Evolutionary conservation across 2,888 invertebrate species (phyloP).

Genomic region (Luperina testacea): DNA sequence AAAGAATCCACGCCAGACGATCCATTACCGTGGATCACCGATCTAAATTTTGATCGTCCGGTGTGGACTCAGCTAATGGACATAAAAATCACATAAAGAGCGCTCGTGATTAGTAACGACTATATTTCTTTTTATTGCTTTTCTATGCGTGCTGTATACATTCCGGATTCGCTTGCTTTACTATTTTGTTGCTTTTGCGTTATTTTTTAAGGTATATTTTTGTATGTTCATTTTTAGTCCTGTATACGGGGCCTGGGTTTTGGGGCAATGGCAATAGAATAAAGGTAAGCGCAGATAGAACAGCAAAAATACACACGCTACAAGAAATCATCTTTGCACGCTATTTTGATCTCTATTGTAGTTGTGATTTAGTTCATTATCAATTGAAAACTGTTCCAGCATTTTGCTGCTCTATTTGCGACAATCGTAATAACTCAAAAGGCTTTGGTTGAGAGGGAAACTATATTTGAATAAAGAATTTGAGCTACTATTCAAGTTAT

Average conservation of each 20-base stretch:
- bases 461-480: background rate
- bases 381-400: background rate
- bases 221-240: constrained; percentile 52
- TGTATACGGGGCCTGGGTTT: constrained; percentile 17
- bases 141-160: constrained; percentile 51
- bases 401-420: background rate
- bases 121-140: background rate
- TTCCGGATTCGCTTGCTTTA: constrained; percentile 61
- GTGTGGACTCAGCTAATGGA: rapidly evolving
- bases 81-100: background rate
- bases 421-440: background rate
- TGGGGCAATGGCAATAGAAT: constrained; percentile 4
- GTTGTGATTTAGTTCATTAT: background rate
- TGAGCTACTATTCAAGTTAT: no score
- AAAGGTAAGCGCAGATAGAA: background rate
- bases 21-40: background rate
- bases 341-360: constrained; percentile 1
- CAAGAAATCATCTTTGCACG: background rate
- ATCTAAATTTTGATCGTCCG: background rate
- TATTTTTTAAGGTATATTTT: constrained; percentile 48
- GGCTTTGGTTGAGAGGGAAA: background rate
- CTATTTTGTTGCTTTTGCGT: constrained; percentile 40
- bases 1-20: background rate
- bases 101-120: background rate
- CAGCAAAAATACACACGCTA: background rate